Conservation (phyloP, 2,888 invertebrate genomes). For the Cantharis rufa region DNA sequence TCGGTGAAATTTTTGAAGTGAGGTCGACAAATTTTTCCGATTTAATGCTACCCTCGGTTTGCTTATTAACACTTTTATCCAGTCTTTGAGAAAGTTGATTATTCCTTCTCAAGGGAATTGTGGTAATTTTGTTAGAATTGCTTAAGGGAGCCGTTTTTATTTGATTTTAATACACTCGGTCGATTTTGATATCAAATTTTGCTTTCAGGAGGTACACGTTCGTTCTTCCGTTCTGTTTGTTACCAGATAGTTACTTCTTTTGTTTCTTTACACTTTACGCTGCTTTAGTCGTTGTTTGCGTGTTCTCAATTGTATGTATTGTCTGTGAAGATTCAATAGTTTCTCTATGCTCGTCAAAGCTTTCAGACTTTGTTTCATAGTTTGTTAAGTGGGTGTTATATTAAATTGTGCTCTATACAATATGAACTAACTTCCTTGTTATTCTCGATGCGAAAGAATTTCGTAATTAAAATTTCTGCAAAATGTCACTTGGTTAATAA, state of each 20-base stretch:
- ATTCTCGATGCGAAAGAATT: neutral
- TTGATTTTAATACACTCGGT: conserved; percentile 9
- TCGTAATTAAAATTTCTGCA: conserved; percentile 9
- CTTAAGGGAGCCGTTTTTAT: conserved; percentile 32
- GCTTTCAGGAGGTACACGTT: neutral
- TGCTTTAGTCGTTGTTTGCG: conserved; percentile 9
- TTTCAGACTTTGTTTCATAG: conserved; percentile 20
- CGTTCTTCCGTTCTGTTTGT: neutral
- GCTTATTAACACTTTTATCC: conserved; percentile 6
- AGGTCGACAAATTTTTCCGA: conserved; percentile 15
- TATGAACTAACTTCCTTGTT: conserved; percentile 1
- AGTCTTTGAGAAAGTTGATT: neutral
- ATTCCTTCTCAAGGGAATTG: conserved; percentile 19
- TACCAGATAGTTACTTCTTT: neutral
- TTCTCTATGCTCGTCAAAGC: conserved; percentile 14
- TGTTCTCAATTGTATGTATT: conserved; percentile 9
- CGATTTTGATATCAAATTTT: neutral
- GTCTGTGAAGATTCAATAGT: conserved; percentile 3
- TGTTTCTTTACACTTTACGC: neutral
- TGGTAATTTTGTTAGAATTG: conserved; percentile 19
- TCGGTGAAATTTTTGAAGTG: conserved; percentile 21
- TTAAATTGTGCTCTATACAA: conserved; percentile 4
- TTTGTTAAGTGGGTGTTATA: conserved; percentile 9
- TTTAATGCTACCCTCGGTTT: conserved; percentile 4
- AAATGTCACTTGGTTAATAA: neutral